Evolutionary conservation across 2,888 invertebrate species (phyloP), one percentile per base, ranked within the genome.

Genomic region (Hemithea aestivaria): DNA sequence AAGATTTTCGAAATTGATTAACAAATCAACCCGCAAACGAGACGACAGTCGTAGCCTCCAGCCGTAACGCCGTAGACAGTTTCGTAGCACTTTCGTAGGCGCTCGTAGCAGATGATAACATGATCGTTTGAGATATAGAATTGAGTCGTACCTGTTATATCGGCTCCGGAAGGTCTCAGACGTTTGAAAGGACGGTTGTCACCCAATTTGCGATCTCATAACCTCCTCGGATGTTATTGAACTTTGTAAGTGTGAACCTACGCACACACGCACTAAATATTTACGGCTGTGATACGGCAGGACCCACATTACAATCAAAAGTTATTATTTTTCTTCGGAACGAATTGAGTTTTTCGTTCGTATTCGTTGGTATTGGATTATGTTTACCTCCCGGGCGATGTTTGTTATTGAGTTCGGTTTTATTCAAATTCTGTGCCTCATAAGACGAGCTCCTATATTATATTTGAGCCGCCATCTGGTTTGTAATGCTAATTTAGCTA

Each of bases 161-260:
- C 66, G 66, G 60, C 58, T 64, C 63, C 63, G 47, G 53, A 53
- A 54, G 65, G 64, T 34, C 36, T 41, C 25, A 36, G 33, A 36
- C 25, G 59, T 69, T 67, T 61, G 58, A 62, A 52, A 40, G 64
- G 57, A 62, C 63, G 70, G 67, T 81, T 73, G 69, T 70, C 76
- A 78, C 75, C 66, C 66, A 61, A 71, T 74, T 58, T 62, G 57
- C 60, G 59, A 63, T 65, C 63, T 65, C 64, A 68, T 73, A 76
- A 72, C 69, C 65, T 62, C 65, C 68, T 21, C 8, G 57, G 51
- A 54, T 51, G 51, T 56, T 56, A 64, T 59, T 61, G 62, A 42
- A 49, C 48, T 45, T 34, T 25, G 20, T 27, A 6, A 29, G 44
- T 40, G 40, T 45, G 45, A 31, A 36, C 23, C 9, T 7, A 27